A percentile compares a stretch with the other conserved stretches of the same genome.
Evolutionary conservation across 2,797 vertebrate species (phyloP).

Genomic region (Linurgus olivaceus): DNA sequence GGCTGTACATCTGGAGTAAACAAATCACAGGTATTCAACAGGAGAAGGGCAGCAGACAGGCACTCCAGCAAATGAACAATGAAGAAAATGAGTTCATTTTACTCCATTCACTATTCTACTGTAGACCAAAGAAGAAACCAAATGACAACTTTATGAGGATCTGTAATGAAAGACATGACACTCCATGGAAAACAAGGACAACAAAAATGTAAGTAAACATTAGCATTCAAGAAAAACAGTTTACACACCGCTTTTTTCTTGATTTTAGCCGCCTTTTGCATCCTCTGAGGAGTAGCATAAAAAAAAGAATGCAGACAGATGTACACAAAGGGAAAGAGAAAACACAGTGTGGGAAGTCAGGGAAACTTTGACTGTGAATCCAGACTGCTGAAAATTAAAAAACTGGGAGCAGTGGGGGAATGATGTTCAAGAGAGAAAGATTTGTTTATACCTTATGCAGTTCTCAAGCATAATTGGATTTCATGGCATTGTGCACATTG

Average conservation of each 20-base stretch:
- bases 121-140: not conserved
- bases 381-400: conserved; percentile 19
- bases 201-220: conserved; percentile 1
- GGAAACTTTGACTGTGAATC: conserved; percentile 8
- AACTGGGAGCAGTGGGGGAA: not conserved
- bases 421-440: not conserved
- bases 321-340: conserved; percentile 51
- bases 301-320: conserved; percentile 77
- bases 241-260: conserved; percentile 99
- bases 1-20: not conserved
- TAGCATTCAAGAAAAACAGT: conserved; percentile 70
- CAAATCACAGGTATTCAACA: not conserved
- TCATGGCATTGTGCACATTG: not conserved
- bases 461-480: not conserved
- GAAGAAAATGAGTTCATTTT: not conserved
- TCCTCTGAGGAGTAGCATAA: conserved; percentile 89
- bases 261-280: conserved; percentile 99
- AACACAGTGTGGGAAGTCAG: conserved; percentile 29
- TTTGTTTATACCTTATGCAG: not conserved
- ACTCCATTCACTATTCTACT: not conserved
- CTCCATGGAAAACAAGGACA: conserved; percentile 13
- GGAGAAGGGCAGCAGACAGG: not conserved
- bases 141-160: not conserved
- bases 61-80: not conserved
- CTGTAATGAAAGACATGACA: not conserved